phyloP scores from a whole-genome alignment of 2,113 vertebrate genomes.

The Psittacus erithacus region DNA sequence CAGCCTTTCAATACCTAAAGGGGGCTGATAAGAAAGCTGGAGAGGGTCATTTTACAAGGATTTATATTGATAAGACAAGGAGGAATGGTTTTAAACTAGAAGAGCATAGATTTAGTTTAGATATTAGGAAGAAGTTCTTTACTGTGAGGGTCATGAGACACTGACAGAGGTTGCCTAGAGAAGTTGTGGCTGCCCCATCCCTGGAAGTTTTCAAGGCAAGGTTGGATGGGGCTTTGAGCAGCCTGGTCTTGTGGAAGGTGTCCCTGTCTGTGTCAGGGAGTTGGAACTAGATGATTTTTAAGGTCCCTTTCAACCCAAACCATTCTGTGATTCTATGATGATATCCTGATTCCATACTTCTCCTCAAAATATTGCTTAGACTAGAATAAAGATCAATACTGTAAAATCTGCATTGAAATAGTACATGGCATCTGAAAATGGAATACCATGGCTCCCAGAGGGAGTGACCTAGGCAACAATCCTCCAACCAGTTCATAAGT shows the following conservation, averaged over 20 bases:
- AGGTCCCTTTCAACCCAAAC: neutral
- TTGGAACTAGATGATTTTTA: neutral
- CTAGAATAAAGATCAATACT: neutral
- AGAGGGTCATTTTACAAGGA: neutral
- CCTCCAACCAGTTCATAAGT: neutral
- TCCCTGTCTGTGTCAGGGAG: neutral
- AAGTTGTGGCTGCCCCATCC: neutral
- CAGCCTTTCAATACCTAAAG: neutral
- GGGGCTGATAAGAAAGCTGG: neutral
- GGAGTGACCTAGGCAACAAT: neutral
- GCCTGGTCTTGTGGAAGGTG: neutral
- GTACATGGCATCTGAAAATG: neutral
- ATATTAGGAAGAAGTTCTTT: neutral
- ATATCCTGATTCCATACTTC: neutral
- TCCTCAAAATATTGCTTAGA: neutral
- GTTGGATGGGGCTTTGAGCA: neutral
- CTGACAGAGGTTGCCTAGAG: neutral
- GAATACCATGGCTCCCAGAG: neutral
- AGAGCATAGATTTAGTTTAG: neutral
- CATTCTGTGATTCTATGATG: neutral
- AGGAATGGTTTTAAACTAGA: neutral
- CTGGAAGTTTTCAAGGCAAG: neutral
- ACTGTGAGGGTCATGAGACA: neutral
- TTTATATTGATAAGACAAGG: neutral
- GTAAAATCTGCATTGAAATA: neutral